phyloP scores from a whole-genome alignment of 2,888 invertebrate species.

The Oscheius sp. region DNA sequence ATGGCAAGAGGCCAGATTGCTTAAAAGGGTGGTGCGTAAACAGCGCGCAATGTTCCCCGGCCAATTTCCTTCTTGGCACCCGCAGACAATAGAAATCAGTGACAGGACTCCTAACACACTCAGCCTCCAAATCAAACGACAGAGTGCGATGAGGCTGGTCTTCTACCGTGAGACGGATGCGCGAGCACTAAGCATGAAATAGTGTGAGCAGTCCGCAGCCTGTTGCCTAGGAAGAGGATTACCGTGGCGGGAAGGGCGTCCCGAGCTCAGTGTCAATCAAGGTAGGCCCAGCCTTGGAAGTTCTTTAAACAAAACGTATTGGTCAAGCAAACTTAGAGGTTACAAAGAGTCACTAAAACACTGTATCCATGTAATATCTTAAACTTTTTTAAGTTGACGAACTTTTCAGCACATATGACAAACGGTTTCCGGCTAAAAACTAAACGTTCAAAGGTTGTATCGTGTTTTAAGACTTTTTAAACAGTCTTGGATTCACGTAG shows the following conservation, averaged over 20 bases:
- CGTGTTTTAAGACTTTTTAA: too few relatives aligned
- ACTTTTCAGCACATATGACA: too few relatives aligned
- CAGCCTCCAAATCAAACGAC: constrained; percentile 8
- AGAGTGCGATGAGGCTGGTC: background rate
- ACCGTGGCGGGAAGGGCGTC: constrained; percentile 8
- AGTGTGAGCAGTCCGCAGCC: constrained; percentile 6
- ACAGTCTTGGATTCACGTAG: too few relatives aligned
- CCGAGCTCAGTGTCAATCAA: constrained; percentile 9
- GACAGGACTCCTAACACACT: constrained; percentile 15
- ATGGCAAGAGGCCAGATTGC: constrained; percentile 33
- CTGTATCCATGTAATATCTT: too few relatives aligned
- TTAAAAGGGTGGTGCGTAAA: constrained; percentile 32
- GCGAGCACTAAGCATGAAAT: background rate
- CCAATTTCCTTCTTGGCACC: constrained; percentile 37
- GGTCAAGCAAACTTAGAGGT: too few relatives aligned
- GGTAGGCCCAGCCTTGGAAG: background rate
- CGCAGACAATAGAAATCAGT: constrained; percentile 36
- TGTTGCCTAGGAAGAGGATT: constrained; percentile 30
- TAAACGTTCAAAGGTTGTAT: too few relatives aligned
- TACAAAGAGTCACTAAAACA: too few relatives aligned
- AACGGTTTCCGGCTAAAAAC: too few relatives aligned
- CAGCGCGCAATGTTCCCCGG: constrained; percentile 35
- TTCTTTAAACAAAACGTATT: too few relatives aligned
- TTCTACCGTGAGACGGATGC: background rate
- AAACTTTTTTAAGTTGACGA: too few relatives aligned